phyloP scores from a whole-genome alignment of 64 coral and sea anemone genomes.

The Orbicella faveolata region DNA sequence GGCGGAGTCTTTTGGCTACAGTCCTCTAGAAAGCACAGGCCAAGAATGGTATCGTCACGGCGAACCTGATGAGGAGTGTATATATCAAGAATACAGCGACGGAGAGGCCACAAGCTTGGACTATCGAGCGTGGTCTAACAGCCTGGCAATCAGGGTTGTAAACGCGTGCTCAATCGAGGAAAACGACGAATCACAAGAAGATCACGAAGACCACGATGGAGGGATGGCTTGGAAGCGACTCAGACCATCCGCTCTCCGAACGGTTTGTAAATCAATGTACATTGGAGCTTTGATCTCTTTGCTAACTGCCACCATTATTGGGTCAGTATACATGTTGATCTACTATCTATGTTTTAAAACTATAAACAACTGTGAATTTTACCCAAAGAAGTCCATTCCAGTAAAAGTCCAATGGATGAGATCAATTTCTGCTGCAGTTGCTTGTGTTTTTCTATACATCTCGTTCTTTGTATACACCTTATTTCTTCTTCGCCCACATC shows the following conservation, averaged over 20 bases:
- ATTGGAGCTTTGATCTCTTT: background rate
- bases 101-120: background rate
- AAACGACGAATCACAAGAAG: background rate
- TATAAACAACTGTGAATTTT: background rate
- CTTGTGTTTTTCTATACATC: background rate
- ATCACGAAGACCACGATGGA: background rate
- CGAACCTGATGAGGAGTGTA: background rate
- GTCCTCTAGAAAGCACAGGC: background rate
- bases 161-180: background rate
- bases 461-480: background rate
- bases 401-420: background rate
- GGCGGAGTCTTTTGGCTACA: background rate
- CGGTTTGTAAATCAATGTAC: constrained; percentile 25
- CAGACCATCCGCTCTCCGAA: background rate
- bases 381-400: background rate
- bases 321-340: background rate
- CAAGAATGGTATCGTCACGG: background rate
- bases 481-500: background rate
- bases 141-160: background rate
- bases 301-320: background rate
- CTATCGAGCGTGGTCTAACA: background rate
- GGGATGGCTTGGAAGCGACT: constrained; percentile 16
- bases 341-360: background rate
- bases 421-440: background rate
- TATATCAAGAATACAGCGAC: background rate